phyloP scores from a whole-genome alignment of 2,888 invertebrate species.

The Ernsta delagoae region DNA sequence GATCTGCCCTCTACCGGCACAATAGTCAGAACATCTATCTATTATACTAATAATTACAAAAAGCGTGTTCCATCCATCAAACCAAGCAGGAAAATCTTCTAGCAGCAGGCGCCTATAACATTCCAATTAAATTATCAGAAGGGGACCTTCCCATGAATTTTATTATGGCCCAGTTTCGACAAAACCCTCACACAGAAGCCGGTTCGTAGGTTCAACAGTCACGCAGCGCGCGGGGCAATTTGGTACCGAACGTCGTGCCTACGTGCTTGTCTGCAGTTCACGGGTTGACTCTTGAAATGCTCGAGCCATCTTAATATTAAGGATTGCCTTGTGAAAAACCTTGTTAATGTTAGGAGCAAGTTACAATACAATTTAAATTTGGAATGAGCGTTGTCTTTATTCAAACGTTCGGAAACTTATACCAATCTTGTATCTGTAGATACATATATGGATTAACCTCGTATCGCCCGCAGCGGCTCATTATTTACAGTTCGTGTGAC shows the following conservation, averaged over 20 bases:
- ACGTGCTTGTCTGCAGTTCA: constrained; percentile 67
- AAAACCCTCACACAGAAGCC: constrained; percentile 38
- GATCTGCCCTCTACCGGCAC: too few species aligned
- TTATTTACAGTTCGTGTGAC: constrained; percentile 41
- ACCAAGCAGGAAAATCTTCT: neutral
- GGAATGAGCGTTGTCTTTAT: too few species aligned
- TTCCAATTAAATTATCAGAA: constrained; percentile 1
- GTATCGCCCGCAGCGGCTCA: constrained; percentile 68
- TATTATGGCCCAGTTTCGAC: neutral
- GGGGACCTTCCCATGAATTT: neutral
- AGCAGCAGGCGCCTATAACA: neutral
- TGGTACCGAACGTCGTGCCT: constrained; percentile 80
- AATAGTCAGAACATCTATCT: too few species aligned
- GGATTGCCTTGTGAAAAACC: neutral
- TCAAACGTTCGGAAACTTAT: neutral
- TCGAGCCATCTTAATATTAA: constrained; percentile 1
- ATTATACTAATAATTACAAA: too few species aligned
- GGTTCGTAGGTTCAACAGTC: constrained; percentile 66
- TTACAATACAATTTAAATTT: too few species aligned
- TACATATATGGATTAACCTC: constrained; percentile 61
- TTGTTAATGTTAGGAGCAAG: neutral
- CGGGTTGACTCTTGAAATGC: constrained; percentile 17
- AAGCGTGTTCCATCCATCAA: neutral
- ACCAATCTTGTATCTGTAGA: constrained; percentile 60
- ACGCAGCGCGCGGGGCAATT: constrained; percentile 79